Conservation (phyloP, 64 coral and sea anemone species). For the Trachythela sp. region DNA sequence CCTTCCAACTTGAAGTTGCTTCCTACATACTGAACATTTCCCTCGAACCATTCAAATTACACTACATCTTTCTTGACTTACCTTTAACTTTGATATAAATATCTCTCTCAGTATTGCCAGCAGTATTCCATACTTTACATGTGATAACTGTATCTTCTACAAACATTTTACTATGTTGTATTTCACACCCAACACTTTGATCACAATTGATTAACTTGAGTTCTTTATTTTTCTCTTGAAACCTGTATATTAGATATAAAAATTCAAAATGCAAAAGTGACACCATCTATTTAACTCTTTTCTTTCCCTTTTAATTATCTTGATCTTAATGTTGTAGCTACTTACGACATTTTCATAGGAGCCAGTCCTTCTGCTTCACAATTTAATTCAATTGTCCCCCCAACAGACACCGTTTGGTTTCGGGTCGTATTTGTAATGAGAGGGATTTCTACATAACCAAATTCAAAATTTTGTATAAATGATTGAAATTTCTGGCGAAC, state of each 20-base stretch:
- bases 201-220: neutral
- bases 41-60: too few relatives aligned
- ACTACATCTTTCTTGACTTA: neutral
- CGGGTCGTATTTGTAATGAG: neutral
- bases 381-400: neutral
- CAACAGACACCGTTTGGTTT: neutral
- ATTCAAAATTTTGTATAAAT: neutral
- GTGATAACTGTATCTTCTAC: neutral
- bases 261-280: neutral
- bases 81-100: neutral
- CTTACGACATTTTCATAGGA: neutral
- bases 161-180: neutral
- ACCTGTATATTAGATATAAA: neutral
- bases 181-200: neutral
- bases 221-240: neutral
- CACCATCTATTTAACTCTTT: neutral
- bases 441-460: neutral
- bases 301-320: too few relatives aligned
- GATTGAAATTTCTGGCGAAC: too few relatives aligned
- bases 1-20: too few relatives aligned
- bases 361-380: neutral
- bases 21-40: too few relatives aligned
- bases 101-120: neutral
- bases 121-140: neutral
- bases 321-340: neutral